These are phyloP conservation scores for Euproctis similis DNA, from an alignment of 2,888 invertebrate species.

Conservation along the genomic window DNA sequence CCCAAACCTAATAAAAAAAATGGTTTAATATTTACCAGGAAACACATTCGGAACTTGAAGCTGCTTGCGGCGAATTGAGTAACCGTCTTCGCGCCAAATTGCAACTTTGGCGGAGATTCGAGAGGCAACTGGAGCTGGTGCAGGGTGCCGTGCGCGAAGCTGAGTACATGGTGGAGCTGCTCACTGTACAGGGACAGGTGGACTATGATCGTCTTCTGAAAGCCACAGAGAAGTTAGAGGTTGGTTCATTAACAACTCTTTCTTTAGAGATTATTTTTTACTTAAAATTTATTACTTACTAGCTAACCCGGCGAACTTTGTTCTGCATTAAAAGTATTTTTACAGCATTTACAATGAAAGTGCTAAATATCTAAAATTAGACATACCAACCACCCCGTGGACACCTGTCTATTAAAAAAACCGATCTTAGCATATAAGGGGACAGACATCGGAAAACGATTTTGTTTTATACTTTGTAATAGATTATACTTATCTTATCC, in stretches of 20 bases:
- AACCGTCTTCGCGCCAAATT: slow-evolving; percentile 79
- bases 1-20: not conserved
- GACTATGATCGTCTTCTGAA: slow-evolving; percentile 88
- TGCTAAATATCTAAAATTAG: no score
- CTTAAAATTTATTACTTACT: no score
- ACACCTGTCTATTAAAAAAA: not conserved
- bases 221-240: slow-evolving; percentile 90
- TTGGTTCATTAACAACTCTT: slow-evolving; percentile 36
- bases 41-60: slow-evolving; percentile 82
- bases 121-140: slow-evolving; percentile 84
- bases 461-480: no score
- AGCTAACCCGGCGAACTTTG: no score
- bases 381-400: no score
- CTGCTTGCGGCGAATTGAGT: slow-evolving; percentile 81
- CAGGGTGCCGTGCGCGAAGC: slow-evolving; percentile 89
- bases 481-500: no score
- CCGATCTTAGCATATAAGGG: no score
- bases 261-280: no score
- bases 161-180: slow-evolving; percentile 90
- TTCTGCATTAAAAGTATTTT: no score
- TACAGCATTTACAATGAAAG: no score
- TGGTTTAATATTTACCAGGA: slow-evolving; percentile 69
- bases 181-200: slow-evolving; percentile 88
- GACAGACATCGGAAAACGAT: no score
- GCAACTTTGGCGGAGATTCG: slow-evolving; percentile 85